Base-by-base conservation (phyloP, 1,140 invertebrate genomes). In the Scaptomyza graminum region DNA sequence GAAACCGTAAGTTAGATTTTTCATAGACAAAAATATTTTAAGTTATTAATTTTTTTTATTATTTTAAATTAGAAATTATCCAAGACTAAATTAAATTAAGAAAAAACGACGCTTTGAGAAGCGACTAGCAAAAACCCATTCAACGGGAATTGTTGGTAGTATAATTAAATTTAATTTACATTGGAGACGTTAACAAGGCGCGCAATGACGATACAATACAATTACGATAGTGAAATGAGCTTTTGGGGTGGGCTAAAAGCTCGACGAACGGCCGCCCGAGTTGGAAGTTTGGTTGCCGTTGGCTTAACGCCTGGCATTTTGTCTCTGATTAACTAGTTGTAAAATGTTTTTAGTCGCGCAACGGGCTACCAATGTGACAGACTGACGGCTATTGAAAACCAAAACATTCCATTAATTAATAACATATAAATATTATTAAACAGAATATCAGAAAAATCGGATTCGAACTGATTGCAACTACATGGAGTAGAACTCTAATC, bases 281-380 rank as follows among this genome's bases (percentile, higher is more conserved):
- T 52, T 52, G 34, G 9, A 37, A 37, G 44, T 60, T 51, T 51
- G 50, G 39, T 31, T 41, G 51, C 49, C 50, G 51, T 41, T 41
- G 59, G 51, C 67, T 63, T 63, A 69, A 50, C 59, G 59, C 41
- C 41, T 52, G 70, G 69, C 69, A 62, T 75, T 66, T 68, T 39
- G 71, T 63, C 31, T 63, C 31, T 47, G 57, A 55, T 69, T 74
- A 69, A 69, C 51, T 69, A 54, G 65, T 61, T 61, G 16, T 61
- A 41, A 46, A 37, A 18, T 52, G 18, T 52, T 44, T 60, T 66
- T 57, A 72, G 69, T 72, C 54, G 62, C 55, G 54, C 49, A 12
- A 13, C 28, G 44, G n/a, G 25, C 46, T 18, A 12, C 9, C 61
- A 57, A 57, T 52, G 61, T 43, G 47, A 52, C 68, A 54, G 25